Evolutionary conservation across 1,140 invertebrate species (phyloP).

Genomic region (Ericerus pela): DNA sequence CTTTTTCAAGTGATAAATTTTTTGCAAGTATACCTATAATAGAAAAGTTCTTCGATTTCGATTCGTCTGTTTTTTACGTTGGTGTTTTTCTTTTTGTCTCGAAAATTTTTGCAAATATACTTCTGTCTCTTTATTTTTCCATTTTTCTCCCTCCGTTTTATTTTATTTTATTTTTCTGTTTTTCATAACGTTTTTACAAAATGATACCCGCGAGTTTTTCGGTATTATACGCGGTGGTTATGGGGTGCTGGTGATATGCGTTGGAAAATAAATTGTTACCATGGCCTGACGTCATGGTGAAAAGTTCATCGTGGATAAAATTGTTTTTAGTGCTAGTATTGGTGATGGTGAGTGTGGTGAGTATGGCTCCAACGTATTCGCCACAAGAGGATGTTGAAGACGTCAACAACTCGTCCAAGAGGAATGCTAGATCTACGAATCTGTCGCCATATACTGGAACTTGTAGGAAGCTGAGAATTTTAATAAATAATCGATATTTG

Average conservation of each 20-base stretch:
- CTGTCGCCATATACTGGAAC: slow-evolving; percentile 55
- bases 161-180: background rate
- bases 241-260: too few species aligned
- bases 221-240: background rate
- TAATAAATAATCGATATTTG: slow-evolving; percentile 59
- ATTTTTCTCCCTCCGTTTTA: background rate
- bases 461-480: slow-evolving; percentile 59
- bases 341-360: slow-evolving; percentile 17
- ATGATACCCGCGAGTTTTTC: background rate
- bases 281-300: slow-evolving; percentile 22
- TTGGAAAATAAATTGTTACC: slow-evolving; percentile 4
- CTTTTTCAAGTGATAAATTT: background rate
- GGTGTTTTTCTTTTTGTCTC: background rate
- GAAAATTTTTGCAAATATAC: too few species aligned
- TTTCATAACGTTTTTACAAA: too few species aligned
- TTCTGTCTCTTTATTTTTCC: background rate
- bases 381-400: slow-evolving; percentile 2
- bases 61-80: background rate
- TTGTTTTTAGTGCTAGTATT: slow-evolving; percentile 15
- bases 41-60: background rate
- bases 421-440: slow-evolving; percentile 20
- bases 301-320: slow-evolving; percentile 10
- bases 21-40: background rate
- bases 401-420: slow-evolving; percentile 6
- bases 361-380: background rate